Base-by-base conservation (phyloP, 2,797 vertebrate genomes). In the Psittacula echo region DNA sequence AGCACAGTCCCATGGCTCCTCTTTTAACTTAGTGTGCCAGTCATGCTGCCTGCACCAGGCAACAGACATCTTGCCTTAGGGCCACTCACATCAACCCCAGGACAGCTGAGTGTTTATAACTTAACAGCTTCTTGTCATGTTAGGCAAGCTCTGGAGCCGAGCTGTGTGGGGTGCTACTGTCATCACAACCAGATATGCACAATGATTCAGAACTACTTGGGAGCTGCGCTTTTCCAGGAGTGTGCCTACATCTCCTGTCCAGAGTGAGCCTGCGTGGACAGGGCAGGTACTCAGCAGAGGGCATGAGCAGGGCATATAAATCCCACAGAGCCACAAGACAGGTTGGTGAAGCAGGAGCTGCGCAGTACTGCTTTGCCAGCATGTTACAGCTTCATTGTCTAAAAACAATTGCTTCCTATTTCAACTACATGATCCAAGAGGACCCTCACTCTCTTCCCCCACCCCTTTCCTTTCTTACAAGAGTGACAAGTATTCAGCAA, bases 381-480 rank as follows among this genome's bases (percentile, higher is more conserved):
- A 37, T 30, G 11, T 50, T 50, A 80, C 34, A 66, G 39, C 51
- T 60, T 54, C 41, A 20, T 9, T 39, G 4, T 34, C 39, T 34
- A 34, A 74, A 89, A 70, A 30, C 5, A 41, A 58, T 19, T 2
- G 0, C 26, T 23, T 21, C 29, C 78, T 47, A 22, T 83, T 71
- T 77, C 21, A 45, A 13, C 29, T 42, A 4, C 1, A 1, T n/a
- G 32, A 70, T 50, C 64, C 64, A 61, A 85, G 29, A 22, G 3
- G 9, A 72, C 11, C 2, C 8, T 41, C 67, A 30, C 9, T 56
- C 37, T 51, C 54, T 86, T 65, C 34, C 27, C 23, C 7, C 16
- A 47, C 0, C 2, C 21, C 0, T 0, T 30, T 11, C 24, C 17
- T 61, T 64, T 72, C 34, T 58, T 82, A 37, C 11, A 67, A 30